Evolutionary conservation across 2,888 invertebrate genomes (phyloP), one percentile per base, ranked within the genome.

Genomic region (Peribatodes rhomboidaria): DNA sequence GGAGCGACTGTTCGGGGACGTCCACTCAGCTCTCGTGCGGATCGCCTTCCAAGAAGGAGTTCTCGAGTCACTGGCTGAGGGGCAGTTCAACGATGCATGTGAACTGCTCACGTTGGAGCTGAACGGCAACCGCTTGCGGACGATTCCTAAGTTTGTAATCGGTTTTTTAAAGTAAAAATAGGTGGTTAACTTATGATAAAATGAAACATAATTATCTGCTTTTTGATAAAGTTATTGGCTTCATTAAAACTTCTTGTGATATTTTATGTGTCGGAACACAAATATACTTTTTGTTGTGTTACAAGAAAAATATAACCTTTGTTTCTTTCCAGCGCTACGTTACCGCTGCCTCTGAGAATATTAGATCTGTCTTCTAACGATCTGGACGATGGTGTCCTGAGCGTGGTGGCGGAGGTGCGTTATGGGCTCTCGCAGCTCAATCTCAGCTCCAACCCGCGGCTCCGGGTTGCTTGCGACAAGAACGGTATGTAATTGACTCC

Each of bases 311-410:
- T 27, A 13, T 27, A 1, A 14, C 8, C 7, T 8, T 18, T 0
- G 1, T n/a, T 8, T n/a, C 1, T 16, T 49, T 33, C 0, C 10
- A 33, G 49, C 11, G 18, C 3, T 11, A 33, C 49, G 1, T 22
- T 46, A 13, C 22, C 46, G 1, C 22, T 13, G 0, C 10, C 10
- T 0, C 18, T 58, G 39, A 2, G 8, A 0, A 2, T 14, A 8
- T 37, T 60, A 53, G 37, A 61, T n/a, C 47, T 61, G n/a, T 53
- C 53, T 2, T 18, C 2, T 10, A 61, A 61, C 47, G 14, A 39
- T 8, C 39, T 61, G 44, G 18, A 41, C 37, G 22, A 14, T 1
- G 20, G 41, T 1, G 35, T 50, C 1, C 13, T 50, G 35, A 20
- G 13, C 7, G 33, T 1, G 31, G n/a, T 50, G 33, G n/a, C 10